phyloP scores from a whole-genome alignment of 2,797 vertebrate genomes.

The Microctenopoma lineatum region DNA sequence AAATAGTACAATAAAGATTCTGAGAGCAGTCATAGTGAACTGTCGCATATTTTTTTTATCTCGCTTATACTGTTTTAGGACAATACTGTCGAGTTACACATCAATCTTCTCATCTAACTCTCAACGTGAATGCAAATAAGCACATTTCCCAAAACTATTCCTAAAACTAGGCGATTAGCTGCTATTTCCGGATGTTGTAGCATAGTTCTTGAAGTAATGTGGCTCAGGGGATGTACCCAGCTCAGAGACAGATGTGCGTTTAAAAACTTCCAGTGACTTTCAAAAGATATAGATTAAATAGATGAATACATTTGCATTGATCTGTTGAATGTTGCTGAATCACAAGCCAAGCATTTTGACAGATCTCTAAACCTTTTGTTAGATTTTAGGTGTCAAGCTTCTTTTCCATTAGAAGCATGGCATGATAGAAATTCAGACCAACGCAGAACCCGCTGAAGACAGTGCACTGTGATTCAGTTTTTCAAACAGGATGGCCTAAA shows the following conservation, averaged over 20 bases:
- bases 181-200: constrained; percentile 20
- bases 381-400: constrained; percentile 12
- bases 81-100: not conserved
- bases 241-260: constrained; percentile 43
- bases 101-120: not conserved
- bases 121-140: not conserved
- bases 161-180: constrained; percentile 25
- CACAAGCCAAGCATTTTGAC: constrained; percentile 42
- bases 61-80: no score
- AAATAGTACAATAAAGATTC: no score
- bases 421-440: constrained; percentile 57
- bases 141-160: not conserved
- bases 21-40: no score
- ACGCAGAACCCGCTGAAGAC: constrained; percentile 8
- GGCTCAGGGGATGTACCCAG: constrained; percentile 27
- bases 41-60: no score
- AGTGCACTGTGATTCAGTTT: not conserved
- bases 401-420: constrained; percentile 24
- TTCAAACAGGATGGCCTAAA: constrained; percentile 38
- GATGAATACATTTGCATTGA: not conserved
- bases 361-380: constrained; percentile 30
- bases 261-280: constrained; percentile 34
- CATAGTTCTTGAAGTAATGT: constrained; percentile 26
- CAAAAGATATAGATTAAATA: constrained; percentile 31
- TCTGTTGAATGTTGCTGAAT: constrained; percentile 36